phyloP scores from a whole-genome alignment of 2,113 vertebrate species.

The Nothocercus julius region DNA sequence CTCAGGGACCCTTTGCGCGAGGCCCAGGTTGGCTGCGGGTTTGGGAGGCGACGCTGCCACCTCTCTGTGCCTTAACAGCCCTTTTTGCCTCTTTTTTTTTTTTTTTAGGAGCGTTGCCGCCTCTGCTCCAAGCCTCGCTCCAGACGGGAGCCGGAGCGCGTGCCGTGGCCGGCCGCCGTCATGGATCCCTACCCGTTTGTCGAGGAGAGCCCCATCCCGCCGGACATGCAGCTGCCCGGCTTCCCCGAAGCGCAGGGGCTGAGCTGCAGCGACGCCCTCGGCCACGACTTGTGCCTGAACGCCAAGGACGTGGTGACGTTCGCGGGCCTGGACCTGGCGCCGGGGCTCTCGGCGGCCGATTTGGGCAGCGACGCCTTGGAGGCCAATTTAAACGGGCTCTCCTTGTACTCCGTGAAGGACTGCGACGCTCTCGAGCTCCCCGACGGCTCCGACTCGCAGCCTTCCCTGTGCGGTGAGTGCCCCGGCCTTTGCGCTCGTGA shows the following conservation, averaged over 20 bases:
- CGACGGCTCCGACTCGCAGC: slow-evolving; percentile 37
- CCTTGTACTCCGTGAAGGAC: slow-evolving; percentile 52
- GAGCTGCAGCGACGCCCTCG: slow-evolving; percentile 40
- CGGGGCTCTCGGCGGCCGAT: not conserved
- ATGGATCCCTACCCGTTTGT: slow-evolving; percentile 66
- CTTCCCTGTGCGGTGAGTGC: slow-evolving; percentile 56
- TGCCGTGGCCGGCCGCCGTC: not conserved
- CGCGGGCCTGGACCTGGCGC: slow-evolving; percentile 38
- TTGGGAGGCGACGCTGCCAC: no score
- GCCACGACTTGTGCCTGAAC: slow-evolving; percentile 37
- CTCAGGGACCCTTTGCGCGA: no score
- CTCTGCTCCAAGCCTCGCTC: not conserved
- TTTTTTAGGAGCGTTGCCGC: not conserved
- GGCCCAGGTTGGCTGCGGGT: not conserved
- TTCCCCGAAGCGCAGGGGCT: slow-evolving; percentile 54
- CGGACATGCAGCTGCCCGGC: slow-evolving; percentile 44
- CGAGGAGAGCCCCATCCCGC: slow-evolving; percentile 14
- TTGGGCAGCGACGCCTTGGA: slow-evolving; percentile 17
- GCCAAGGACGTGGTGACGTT: slow-evolving; percentile 35
- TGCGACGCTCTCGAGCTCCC: slow-evolving; percentile 38
- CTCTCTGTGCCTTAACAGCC: not conserved
- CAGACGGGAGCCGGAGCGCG: not conserved
- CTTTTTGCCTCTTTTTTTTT: not conserved
- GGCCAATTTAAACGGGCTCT: slow-evolving; percentile 27
- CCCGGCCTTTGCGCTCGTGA: not conserved